Evolutionary conservation across 2,888 invertebrate species (phyloP).

Genomic region (Aricia artaxerxes): DNA sequence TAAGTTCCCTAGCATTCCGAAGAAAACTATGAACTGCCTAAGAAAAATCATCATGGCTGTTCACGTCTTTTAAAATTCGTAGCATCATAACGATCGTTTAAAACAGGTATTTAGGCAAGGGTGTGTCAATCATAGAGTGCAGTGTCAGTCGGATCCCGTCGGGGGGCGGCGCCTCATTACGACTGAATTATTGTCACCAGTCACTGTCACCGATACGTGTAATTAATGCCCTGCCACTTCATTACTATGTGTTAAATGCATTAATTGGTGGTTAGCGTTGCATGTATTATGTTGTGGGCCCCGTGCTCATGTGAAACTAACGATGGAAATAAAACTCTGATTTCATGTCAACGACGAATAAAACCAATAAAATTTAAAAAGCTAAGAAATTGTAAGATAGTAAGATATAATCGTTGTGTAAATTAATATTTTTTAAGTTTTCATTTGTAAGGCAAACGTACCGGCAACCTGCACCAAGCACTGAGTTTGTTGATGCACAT

Average conservation of each 20-base stretch:
- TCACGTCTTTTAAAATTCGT: background rate
- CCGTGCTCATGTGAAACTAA: background rate
- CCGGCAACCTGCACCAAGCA: too few species aligned
- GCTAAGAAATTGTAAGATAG: too few species aligned
- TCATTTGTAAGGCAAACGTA: too few species aligned
- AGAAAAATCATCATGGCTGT: background rate
- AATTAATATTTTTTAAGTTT: too few species aligned
- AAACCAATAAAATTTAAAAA: background rate
- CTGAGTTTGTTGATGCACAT: too few species aligned
- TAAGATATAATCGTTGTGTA: too few species aligned
- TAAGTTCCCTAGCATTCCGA: too few species aligned
- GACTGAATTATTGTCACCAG: slow-evolving; percentile 47
- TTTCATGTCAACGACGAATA: background rate
- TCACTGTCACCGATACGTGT: slow-evolving; percentile 37
- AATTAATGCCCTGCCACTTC: slow-evolving; percentile 36
- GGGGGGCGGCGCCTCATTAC: slow-evolving; percentile 69
- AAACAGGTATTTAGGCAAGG: slow-evolving; percentile 35
- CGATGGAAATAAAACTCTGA: background rate
- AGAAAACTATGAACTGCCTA: background rate
- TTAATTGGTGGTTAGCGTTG: slow-evolving; percentile 3
- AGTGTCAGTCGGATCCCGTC: slow-evolving; percentile 43
- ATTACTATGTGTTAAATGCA: slow-evolving; percentile 32
- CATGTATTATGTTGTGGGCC: background rate
- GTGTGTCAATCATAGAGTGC: slow-evolving; percentile 39
- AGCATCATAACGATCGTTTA: slow-evolving; percentile 10